Conservation (phyloP, 2,888 invertebrate genomes). For the Podotricha telesiphe region DNA sequence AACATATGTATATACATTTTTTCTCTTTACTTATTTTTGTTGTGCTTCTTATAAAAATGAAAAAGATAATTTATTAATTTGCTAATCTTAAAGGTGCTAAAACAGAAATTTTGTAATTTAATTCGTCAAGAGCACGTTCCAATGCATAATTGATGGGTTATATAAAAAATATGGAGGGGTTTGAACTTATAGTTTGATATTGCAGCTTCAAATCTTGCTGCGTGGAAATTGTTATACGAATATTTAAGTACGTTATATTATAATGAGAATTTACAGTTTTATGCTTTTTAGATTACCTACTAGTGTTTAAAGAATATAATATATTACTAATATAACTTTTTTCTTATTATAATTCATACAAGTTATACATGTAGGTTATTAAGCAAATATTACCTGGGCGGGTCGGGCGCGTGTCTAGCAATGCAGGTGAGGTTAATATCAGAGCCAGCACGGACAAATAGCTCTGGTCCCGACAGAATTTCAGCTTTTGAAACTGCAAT, state of each 20-base stretch:
- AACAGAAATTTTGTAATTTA: not conserved
- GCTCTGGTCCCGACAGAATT: slow-evolving; percentile 92
- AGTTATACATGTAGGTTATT: not conserved
- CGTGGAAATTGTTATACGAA: no score
- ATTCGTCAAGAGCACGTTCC: not conserved
- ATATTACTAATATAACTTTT: no score
- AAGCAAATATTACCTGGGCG: slow-evolving; percentile 85
- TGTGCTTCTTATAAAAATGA: not conserved
- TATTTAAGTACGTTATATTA: no score
- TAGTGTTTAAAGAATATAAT: no score
- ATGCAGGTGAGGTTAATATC: slow-evolving; percentile 96
- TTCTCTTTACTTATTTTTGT: no score
- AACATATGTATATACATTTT: not conserved
- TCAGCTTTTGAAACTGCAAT: slow-evolving; percentile 93
- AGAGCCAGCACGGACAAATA: slow-evolving; percentile 94
- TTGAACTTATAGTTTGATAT: not conserved
- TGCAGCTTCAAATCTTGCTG: not conserved
- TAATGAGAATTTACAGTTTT: no score
- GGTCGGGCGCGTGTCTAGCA: slow-evolving; percentile 91
- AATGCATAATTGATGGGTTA: slow-evolving; percentile 4
- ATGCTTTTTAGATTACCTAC: no score
- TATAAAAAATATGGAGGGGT: not conserved
- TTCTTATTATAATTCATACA: not conserved
- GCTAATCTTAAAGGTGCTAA: not conserved
- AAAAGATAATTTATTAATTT: slow-evolving; percentile 2